Conservation (phyloP, 2,888 invertebrate species). For the Drosophila greeni region DNA sequence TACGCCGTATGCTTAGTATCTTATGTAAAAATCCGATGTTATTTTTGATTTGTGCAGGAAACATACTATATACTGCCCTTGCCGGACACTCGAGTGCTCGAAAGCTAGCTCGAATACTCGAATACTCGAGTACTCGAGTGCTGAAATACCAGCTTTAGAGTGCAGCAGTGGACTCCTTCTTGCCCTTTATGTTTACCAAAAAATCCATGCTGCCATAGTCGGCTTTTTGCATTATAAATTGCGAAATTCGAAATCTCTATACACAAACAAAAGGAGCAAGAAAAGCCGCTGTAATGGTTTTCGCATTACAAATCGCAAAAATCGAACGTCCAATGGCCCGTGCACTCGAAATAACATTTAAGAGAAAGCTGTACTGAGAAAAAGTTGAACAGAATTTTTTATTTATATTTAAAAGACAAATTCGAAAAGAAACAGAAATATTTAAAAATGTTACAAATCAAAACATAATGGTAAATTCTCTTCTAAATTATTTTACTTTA, state of each 20-base stretch:
- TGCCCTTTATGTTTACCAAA: slow-evolving; percentile 1
- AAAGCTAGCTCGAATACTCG: background rate
- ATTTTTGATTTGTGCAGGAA: slow-evolving; percentile 61
- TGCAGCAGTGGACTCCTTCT: background rate
- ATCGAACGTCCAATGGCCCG: slow-evolving; percentile 38
- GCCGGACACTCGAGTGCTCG: background rate
- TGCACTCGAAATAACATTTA: slow-evolving; percentile 8
- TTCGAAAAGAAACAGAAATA: background rate
- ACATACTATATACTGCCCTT: slow-evolving; percentile 12
- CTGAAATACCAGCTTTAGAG: slow-evolving; percentile 20
- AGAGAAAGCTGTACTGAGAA: background rate
- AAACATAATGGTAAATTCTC: too few relatives aligned
- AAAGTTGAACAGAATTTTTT: background rate
- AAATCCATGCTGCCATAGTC: slow-evolving; percentile 12
- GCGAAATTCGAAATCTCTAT: slow-evolving; percentile 36
- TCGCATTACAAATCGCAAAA: slow-evolving; percentile 39
- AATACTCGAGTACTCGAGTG: background rate
- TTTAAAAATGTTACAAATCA: too few relatives aligned
- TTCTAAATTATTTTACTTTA: background rate
- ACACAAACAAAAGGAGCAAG: slow-evolving; percentile 14
- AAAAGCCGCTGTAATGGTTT: slow-evolving; percentile 37
- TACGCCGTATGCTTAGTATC: slow-evolving; percentile 17
- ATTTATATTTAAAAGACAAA: too few relatives aligned
- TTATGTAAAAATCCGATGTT: slow-evolving; percentile 38
- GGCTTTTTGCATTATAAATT: slow-evolving; percentile 35